A percentile compares a stretch with the other conserved stretches of the same genome.
These are phyloP conservation scores for Steinernema khuongi DNA, from an alignment of 1,140 invertebrate genomes.

Conservation along the genomic window DNA sequence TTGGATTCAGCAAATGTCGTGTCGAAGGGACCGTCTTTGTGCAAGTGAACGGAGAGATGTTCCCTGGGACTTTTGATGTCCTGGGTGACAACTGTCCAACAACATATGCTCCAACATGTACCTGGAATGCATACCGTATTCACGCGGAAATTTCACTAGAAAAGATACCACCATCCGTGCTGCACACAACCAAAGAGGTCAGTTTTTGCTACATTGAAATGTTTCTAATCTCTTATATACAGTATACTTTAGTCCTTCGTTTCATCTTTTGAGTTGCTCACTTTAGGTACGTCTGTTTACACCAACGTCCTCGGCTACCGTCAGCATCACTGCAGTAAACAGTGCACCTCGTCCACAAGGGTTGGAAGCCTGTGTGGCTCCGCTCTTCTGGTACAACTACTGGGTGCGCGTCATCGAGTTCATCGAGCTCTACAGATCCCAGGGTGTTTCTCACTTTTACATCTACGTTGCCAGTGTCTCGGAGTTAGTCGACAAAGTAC, in stretches of 20 bases:
- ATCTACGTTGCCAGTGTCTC: neutral
- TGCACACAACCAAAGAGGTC: too few relatives aligned
- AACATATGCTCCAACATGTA: too few relatives aligned
- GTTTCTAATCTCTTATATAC: too few relatives aligned
- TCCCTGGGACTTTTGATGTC: neutral
- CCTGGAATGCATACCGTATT: too few relatives aligned
- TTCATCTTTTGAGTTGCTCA: too few relatives aligned
- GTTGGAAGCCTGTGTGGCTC: neutral
- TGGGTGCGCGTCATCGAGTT: neutral
- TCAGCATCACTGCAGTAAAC: neutral
- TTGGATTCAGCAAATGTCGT: neutral
- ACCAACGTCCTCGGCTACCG: neutral
- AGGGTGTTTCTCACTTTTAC: neutral
- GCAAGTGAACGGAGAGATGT: neutral
- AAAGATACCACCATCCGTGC: too few relatives aligned
- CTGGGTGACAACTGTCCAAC: too few relatives aligned
- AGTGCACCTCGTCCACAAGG: neutral
- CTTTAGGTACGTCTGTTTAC: too few relatives aligned
- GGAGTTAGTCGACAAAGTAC: neutral
- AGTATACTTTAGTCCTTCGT: too few relatives aligned
- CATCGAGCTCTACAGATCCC: neutral
- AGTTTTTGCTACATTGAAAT: too few relatives aligned
- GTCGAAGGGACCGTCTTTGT: neutral
- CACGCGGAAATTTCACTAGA: too few relatives aligned
- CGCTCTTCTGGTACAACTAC: neutral